Conservation (phyloP, 2,797 vertebrate species). For the Lacerta viridis region DNA sequence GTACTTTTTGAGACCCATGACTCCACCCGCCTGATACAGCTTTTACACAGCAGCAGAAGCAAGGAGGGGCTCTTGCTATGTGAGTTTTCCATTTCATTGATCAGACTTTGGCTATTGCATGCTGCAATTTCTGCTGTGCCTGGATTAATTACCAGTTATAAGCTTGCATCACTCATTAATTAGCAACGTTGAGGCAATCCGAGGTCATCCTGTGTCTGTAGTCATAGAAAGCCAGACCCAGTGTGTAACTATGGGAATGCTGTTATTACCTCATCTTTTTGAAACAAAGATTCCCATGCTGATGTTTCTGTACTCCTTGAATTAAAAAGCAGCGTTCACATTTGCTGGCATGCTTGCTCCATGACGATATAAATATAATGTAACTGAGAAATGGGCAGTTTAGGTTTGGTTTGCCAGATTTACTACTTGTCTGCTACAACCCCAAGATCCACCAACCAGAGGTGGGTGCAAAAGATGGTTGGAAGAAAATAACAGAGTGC, state of each 20-base stretch:
- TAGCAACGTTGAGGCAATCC: rapidly evolving
- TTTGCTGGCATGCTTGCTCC: background rate
- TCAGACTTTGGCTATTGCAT: background rate
- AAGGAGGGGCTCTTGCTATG: background rate
- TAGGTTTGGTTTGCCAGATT: too few relatives aligned
- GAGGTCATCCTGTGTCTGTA: background rate
- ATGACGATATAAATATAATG: too few relatives aligned
- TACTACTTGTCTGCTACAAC: too few relatives aligned
- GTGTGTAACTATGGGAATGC: background rate
- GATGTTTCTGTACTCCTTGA: too few relatives aligned
- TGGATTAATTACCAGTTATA: rapidly evolving
- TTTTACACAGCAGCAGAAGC: too few relatives aligned
- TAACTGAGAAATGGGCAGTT: too few relatives aligned
- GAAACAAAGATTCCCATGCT: too few relatives aligned
- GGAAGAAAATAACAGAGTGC: too few relatives aligned
- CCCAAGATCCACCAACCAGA: too few relatives aligned
- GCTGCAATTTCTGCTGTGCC: background rate
- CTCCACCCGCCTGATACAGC: background rate
- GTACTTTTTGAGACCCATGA: rapidly evolving
- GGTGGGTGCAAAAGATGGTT: too few relatives aligned
- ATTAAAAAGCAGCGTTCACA: background rate
- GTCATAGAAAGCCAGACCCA: too few relatives aligned
- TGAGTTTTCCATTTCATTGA: background rate
- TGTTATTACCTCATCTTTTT: too few relatives aligned
- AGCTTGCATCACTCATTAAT: background rate